Percentiles rank a stretch among this genome's conserved stretches.
phyloP scores from a whole-genome alignment of 2,113 vertebrate species.

The Nerophis ophidion region DNA sequence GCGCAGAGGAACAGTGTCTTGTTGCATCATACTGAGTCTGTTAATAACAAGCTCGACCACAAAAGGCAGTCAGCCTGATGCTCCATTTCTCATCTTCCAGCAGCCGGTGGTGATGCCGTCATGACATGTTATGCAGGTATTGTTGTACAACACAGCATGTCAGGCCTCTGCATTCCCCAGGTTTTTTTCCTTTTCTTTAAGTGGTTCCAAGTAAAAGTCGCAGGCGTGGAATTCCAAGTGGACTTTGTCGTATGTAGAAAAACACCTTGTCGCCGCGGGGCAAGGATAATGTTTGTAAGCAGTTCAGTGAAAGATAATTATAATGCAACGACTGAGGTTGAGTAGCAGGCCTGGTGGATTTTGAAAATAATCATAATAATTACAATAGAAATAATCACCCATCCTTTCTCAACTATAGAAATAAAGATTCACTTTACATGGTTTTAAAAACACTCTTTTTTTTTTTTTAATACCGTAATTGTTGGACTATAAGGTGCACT shows the following conservation, averaged over 20 bases:
- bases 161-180: conserved; percentile 6
- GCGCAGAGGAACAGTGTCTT: conserved; percentile 59
- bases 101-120: conserved; percentile 49
- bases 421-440: too few relatives aligned
- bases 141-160: conserved; percentile 13
- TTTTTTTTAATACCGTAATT: too few relatives aligned
- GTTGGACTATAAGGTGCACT: too few relatives aligned
- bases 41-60: conserved; percentile 69
- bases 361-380: too few relatives aligned
- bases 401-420: too few relatives aligned
- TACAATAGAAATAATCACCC: too few relatives aligned
- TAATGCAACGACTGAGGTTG: too few relatives aligned
- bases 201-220: background rate
- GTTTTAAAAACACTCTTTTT: too few relatives aligned
- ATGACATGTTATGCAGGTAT: conserved; percentile 35
- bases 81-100: conserved; percentile 57
- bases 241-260: background rate
- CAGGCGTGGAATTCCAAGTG: background rate
- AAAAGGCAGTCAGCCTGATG: conserved; percentile 53
- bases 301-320: background rate
- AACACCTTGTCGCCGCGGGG: background rate
- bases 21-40: conserved; percentile 65
- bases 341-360: too few relatives aligned
- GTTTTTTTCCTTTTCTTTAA: background rate
- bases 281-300: background rate